Conservation (phyloP, 2,113 vertebrate genomes). For the Galemys pyrenaicus region DNA sequence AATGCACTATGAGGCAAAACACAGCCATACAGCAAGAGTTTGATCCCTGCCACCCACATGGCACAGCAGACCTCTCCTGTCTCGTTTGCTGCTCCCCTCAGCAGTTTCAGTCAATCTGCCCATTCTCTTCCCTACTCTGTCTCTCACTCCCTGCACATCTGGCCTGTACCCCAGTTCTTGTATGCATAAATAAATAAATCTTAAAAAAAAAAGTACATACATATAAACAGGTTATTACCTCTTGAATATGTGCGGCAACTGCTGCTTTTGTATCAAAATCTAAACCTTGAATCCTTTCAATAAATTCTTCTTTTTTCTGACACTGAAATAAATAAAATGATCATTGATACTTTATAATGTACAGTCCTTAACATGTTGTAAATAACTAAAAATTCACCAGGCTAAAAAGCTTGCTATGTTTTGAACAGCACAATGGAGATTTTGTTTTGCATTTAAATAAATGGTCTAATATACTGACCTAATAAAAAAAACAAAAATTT, state of each 20-base stretch:
- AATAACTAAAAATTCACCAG: slow-evolving; percentile 46
- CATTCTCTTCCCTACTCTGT: too few species aligned
- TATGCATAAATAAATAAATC: too few species aligned
- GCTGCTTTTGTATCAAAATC: slow-evolving; percentile 98
- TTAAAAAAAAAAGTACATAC: slow-evolving; percentile 29
- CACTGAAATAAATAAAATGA: slow-evolving; percentile 88
- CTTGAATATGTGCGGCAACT: slow-evolving; percentile 98
- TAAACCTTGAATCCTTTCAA: slow-evolving; percentile 96
- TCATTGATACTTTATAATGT: slow-evolving; percentile 17
- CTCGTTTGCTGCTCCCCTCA: too few species aligned
- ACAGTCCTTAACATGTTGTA: slow-evolving; percentile 52
- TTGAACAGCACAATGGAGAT: slow-evolving; percentile 41
- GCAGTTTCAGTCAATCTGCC: too few species aligned
- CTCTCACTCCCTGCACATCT: too few species aligned
- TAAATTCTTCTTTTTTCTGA: slow-evolving; percentile 98
- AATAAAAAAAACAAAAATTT: slow-evolving; percentile 56
- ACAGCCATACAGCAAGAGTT: too few species aligned
- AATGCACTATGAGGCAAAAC: too few species aligned
- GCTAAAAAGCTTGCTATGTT: slow-evolving; percentile 35
- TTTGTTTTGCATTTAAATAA: slow-evolving; percentile 57
- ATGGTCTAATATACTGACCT: slow-evolving; percentile 50
- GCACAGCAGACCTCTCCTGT: too few species aligned
- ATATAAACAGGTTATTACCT: slow-evolving; percentile 86
- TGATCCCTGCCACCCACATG: too few species aligned
- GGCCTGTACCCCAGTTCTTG: too few species aligned